These are phyloP conservation scores for Tricholauxania praeusta DNA, from an alignment of 2,888 invertebrate species.

Conservation along the genomic window DNA sequence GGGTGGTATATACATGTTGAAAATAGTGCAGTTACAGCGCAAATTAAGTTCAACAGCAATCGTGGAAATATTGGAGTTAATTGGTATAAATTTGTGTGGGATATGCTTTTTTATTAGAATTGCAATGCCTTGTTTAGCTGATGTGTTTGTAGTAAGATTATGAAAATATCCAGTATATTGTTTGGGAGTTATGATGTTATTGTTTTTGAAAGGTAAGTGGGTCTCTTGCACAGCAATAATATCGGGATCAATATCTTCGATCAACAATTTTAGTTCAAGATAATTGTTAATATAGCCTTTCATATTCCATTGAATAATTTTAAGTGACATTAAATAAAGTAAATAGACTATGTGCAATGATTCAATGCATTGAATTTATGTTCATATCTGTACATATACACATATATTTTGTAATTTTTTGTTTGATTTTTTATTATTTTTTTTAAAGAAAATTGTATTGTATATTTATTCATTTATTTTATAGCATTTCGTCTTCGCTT, in stretches of 20 bases:
- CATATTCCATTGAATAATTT: slow-evolving; percentile 21
- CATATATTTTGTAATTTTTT: too few species aligned
- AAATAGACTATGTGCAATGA: slow-evolving; percentile 1
- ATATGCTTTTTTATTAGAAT: slow-evolving; percentile 10
- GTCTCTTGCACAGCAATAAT: slow-evolving; percentile 1
- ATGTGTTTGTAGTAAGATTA: not conserved
- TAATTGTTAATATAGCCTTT: not conserved
- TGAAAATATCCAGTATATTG: slow-evolving; percentile 9
- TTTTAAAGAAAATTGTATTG: too few species aligned
- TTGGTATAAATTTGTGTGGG: slow-evolving; percentile 9
- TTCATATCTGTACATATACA: too few species aligned
- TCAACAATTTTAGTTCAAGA: not conserved
- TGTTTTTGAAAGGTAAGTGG: slow-evolving; percentile 1
- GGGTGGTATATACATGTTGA: not conserved
- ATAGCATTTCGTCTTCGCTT: too few species aligned
- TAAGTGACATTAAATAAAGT: slow-evolving; percentile 18
- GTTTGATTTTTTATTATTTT: too few species aligned
- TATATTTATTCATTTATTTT: too few species aligned
- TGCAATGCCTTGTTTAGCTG: slow-evolving; percentile 12
- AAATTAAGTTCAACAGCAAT: slow-evolving; percentile 1
- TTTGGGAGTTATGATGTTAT: not conserved
- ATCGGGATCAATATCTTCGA: slow-evolving; percentile 18
- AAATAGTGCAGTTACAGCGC: not conserved
- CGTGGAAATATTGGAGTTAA: not conserved
- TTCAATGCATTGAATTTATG: not conserved